Conservation (phyloP, 92 coral and sea anemone species). For the Bergia puertoricense region DNA sequence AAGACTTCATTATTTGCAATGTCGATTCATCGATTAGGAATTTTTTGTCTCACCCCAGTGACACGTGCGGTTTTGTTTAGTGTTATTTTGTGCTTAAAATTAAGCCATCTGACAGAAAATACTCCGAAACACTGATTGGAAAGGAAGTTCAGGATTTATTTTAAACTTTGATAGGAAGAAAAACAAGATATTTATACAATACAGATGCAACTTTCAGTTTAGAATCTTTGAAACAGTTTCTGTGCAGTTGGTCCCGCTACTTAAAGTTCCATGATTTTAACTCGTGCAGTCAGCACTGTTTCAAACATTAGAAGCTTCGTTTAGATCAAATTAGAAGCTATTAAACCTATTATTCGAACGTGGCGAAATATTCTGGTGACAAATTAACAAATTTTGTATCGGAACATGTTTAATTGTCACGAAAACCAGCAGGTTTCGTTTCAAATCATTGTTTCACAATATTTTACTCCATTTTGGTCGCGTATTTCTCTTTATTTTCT, state of each 20-base stretch:
- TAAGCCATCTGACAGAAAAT: conserved; percentile 14
- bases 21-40: conserved; percentile 43
- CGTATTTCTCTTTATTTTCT: not conserved
- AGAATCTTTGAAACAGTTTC: not conserved
- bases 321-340: conserved; percentile 32
- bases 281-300: conserved; percentile 6
- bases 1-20: conserved; percentile 30
- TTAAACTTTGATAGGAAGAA: not conserved
- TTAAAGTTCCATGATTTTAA: conserved; percentile 9
- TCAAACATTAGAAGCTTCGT: conserved; percentile 24
- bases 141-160: not conserved
- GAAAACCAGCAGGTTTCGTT: conserved; percentile 26
- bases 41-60: conserved; percentile 34
- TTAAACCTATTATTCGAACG: conserved; percentile 32
- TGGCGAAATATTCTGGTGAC: conserved; percentile 37
- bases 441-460: not conserved
- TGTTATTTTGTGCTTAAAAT: conserved; percentile 26
- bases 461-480: not conserved
- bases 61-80: conserved; percentile 48
- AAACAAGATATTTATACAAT: not conserved
- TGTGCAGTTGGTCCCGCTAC: not conserved
- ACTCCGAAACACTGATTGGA: conserved; percentile 20
- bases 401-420: conserved; percentile 38
- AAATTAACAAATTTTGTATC: conserved; percentile 44
- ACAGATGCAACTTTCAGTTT: not conserved